These are phyloP conservation scores for Epirrita christyi DNA, from an alignment of 2,888 invertebrate genomes.

Conservation along the genomic window DNA sequence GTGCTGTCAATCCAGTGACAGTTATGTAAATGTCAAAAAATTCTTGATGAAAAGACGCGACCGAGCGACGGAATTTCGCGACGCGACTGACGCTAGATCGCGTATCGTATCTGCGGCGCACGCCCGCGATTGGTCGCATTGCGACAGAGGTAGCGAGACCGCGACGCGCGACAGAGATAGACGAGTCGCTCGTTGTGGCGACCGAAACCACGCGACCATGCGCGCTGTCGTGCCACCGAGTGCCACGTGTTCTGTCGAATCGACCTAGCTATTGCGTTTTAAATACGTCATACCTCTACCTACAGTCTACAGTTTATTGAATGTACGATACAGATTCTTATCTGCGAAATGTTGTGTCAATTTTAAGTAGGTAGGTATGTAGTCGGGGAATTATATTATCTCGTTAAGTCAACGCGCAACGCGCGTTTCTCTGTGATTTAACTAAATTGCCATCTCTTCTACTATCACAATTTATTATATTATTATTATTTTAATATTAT, in stretches of 20 bases:
- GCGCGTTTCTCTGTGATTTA: too few species aligned
- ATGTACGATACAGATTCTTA: constrained; percentile 1
- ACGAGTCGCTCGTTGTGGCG: constrained; percentile 15
- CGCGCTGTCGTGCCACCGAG: constrained; percentile 10
- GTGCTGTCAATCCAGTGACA: constrained; percentile 18
- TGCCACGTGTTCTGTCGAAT: constrained; percentile 17
- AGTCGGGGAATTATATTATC: too few species aligned
- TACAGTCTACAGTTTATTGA: background rate
- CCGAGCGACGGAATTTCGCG: constrained; percentile 38
- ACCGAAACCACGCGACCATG: constrained; percentile 14
- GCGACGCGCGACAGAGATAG: constrained; percentile 28
- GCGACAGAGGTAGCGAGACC: constrained; percentile 19
- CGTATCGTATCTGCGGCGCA: constrained; percentile 42
- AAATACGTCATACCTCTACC: background rate
- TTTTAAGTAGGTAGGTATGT: background rate
- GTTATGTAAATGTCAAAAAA: constrained; percentile 1
- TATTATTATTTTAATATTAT: too few species aligned
- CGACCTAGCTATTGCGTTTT: constrained; percentile 18
- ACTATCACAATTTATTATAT: too few species aligned
- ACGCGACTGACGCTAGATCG: constrained; percentile 58
- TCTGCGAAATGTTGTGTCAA: background rate
- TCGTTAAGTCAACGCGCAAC: too few species aligned
- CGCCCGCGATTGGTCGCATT: constrained; percentile 40
- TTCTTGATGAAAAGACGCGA: constrained; percentile 31
- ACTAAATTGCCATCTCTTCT: too few species aligned